phyloP scores from a whole-genome alignment of 2,888 invertebrate species.

The Catocala nupta region DNA sequence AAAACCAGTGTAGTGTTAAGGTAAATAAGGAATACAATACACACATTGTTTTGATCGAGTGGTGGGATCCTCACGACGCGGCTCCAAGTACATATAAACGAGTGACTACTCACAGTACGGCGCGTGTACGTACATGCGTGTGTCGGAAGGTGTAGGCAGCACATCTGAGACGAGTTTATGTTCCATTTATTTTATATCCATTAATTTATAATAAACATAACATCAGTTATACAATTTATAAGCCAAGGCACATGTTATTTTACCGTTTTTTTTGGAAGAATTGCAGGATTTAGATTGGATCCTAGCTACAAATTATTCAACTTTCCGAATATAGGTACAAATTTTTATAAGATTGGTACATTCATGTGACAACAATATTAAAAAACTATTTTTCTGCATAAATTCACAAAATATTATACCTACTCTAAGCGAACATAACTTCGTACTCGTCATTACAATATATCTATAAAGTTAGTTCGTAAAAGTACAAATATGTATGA shows the following conservation, averaged over 20 bases:
- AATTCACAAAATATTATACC: slow-evolving; percentile 86
- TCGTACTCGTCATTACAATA: slow-evolving; percentile 80
- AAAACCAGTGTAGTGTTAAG: slow-evolving; percentile 26
- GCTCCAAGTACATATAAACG: slow-evolving; percentile 14
- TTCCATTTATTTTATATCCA: slow-evolving; percentile 59
- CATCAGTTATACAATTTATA: slow-evolving; percentile 77
- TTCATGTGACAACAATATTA: slow-evolving; percentile 87
- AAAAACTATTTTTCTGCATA: slow-evolving; percentile 87
- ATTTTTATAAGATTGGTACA: slow-evolving; percentile 86
- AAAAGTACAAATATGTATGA: slow-evolving; percentile 81
- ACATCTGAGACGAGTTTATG: slow-evolving; percentile 68
- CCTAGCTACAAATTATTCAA: slow-evolving; percentile 87
- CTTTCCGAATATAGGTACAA: slow-evolving; percentile 87
- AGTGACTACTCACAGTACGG: slow-evolving; percentile 20
- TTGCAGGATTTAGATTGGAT: slow-evolving; percentile 85
- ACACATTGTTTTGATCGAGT: slow-evolving; percentile 22
- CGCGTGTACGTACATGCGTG: slow-evolving; percentile 36
- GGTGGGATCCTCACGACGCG: slow-evolving; percentile 15
- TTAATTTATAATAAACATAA: slow-evolving; percentile 75
- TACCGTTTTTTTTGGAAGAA: slow-evolving; percentile 80
- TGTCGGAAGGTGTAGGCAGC: slow-evolving; percentile 62
- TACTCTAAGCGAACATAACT: slow-evolving; percentile 86
- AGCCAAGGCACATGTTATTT: slow-evolving; percentile 86
- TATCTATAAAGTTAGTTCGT: slow-evolving; percentile 82
- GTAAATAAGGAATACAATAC: slow-evolving; percentile 25